A percentile compares a stretch with the other conserved stretches of the same genome.
Evolutionary conservation across 2,113 vertebrate species (phyloP).

Genomic region (Vidua chalybeata): DNA sequence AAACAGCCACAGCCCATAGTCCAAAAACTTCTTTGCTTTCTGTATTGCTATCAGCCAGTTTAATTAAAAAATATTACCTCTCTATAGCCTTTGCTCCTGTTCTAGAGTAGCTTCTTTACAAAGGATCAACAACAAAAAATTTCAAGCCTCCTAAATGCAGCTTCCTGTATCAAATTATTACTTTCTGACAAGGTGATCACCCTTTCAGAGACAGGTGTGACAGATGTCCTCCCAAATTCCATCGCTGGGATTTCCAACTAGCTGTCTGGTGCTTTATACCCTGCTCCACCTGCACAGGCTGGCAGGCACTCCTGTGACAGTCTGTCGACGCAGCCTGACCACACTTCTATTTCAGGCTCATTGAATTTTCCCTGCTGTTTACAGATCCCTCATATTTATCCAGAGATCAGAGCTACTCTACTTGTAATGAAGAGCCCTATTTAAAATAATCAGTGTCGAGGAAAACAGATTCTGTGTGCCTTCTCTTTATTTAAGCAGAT

Average conservation of each 20-base stretch:
- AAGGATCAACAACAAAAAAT: background rate
- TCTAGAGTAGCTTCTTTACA: background rate
- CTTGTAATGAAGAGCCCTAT: background rate
- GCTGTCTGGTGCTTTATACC: background rate
- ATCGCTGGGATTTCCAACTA: background rate
- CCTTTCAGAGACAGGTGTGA: background rate
- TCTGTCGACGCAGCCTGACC: background rate
- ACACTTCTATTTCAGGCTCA: background rate
- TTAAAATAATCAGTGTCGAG: background rate
- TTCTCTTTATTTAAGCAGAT: slow-evolving; percentile 17
- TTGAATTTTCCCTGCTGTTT: background rate
- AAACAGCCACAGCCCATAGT: background rate
- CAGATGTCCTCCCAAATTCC: background rate
- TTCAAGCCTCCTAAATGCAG: background rate
- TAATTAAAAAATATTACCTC: background rate
- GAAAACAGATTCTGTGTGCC: slow-evolving; percentile 2
- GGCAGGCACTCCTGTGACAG: background rate
- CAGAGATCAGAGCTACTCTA: background rate
- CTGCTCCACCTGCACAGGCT: background rate
- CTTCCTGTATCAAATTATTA: background rate
- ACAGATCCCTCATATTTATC: slow-evolving; percentile 2
- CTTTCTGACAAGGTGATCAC: background rate
- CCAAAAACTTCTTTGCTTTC: background rate
- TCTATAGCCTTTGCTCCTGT: background rate
- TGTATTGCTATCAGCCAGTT: background rate